Base-by-base conservation (phyloP, 1,140 invertebrate genomes). In the Micrasema longulum region DNA sequence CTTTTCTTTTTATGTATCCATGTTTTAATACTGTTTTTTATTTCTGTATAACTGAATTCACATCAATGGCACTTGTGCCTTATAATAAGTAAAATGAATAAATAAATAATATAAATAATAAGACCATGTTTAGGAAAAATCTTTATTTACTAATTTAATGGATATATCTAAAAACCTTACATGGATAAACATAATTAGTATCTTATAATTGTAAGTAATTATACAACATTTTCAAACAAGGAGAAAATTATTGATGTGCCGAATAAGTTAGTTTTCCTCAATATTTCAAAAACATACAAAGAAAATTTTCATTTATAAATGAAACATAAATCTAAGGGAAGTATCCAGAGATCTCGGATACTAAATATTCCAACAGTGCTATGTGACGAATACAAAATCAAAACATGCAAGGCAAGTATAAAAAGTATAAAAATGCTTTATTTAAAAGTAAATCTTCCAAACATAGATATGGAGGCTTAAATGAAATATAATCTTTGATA, bases 101-200 rank as follows among this genome's bases (percentile, higher is more conserved):
- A n/a, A n/a, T n/a, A n/a, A n/a, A n/a, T n/a, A n/a, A n/a, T 22
- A 23, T 10, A 53, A 60, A 62, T 35, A 35, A 68, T 5, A 57
- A 55, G 38, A 68, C 48, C 48, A 31, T 16, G 4, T 45, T 43
- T 73, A 73, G 48, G 72, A 74, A 74, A 74, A 74, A 63, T 74
- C 57, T 75, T 71, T 74, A 70, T 73, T 70, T 71, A 47, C 68
- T 74, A 74, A 70, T 74, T 74, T 71, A 68, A 69, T 70, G 70
- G 71, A 71, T 71, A 69, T 63, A 45, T 69, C 66, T 64, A 71
- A 70, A 69, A 71, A 66, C 69, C 67, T 74, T 70, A 74, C 26
- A 62, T 74, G 67, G 71, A 71, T 75, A 71, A 63, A 74, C 73
- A 74, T 71, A 75, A 69, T 63, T 73, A 73, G 53, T 52, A 73